Percentiles rank a stretch among this genome's conserved stretches.
These are phyloP conservation scores for Manis pentadactyla DNA, from an alignment of 2,797 vertebrate species.

Conservation along the genomic window DNA sequence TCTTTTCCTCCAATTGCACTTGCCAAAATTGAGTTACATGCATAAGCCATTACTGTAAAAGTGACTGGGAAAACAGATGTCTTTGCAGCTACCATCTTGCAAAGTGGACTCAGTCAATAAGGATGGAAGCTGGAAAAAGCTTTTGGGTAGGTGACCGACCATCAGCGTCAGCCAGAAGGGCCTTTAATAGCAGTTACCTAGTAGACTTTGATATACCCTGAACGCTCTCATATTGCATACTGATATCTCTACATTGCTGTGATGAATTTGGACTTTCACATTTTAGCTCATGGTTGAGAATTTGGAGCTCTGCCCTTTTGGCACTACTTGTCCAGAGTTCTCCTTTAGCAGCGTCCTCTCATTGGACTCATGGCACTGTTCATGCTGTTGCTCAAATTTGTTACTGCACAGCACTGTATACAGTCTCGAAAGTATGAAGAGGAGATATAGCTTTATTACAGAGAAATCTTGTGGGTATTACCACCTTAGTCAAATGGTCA, in stretches of 20 bases:
- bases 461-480: background rate
- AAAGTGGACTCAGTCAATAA: background rate
- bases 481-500: background rate
- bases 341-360: background rate
- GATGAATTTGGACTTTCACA: background rate
- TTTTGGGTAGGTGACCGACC: background rate
- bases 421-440: background rate
- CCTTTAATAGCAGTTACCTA: background rate
- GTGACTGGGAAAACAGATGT: background rate
- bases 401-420: background rate
- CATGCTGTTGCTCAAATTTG: background rate
- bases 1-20: background rate
- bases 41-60: background rate
- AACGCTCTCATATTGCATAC: background rate
- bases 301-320: background rate
- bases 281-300: background rate
- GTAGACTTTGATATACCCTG: background rate
- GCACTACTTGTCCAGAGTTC: background rate
- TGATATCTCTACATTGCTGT: background rate
- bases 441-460: background rate
- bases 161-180: background rate
- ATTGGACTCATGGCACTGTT: background rate
- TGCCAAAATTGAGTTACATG: background rate
- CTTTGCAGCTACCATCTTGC: background rate
- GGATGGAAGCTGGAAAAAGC: background rate